These are phyloP conservation scores for Hippopotamyrus pictus DNA, from an alignment of 2,797 vertebrate genomes.

Conservation along the genomic window DNA sequence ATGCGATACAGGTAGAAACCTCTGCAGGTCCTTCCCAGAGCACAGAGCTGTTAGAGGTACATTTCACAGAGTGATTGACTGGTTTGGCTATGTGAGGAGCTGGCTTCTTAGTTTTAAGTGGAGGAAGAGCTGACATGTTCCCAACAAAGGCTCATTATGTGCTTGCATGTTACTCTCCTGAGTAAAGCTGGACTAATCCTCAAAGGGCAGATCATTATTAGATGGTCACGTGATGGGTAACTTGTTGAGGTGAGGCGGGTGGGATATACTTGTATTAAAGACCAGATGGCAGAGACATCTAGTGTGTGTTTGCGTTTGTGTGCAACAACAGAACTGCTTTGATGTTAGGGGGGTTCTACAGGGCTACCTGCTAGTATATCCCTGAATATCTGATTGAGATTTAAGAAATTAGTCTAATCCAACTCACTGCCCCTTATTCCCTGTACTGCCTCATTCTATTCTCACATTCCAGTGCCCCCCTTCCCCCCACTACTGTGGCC, in stretches of 20 bases:
- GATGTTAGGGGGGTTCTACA: neutral
- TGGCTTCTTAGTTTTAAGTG: neutral
- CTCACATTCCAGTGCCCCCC: neutral
- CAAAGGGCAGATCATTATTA: conserved; percentile 17
- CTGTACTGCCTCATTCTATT: conserved; percentile 47
- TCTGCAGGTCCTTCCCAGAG: neutral
- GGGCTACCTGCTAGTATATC: neutral
- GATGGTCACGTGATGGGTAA: conserved; percentile 12
- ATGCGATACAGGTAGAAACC: neutral
- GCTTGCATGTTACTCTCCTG: conserved; percentile 17
- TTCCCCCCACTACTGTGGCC: neutral
- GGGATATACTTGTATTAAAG: conserved; percentile 6
- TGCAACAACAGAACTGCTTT: conserved; percentile 18
- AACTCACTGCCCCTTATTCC: conserved; percentile 9
- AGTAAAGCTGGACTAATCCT: conserved; percentile 27
- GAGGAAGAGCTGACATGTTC: neutral
- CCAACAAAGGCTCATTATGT: conserved; percentile 16
- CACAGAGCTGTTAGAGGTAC: neutral
- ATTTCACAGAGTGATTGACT: neutral
- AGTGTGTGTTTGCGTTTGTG: conserved; percentile 15
- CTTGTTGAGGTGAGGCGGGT: neutral
- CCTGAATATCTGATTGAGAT: conserved; percentile 13
- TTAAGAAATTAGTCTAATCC: neutral
- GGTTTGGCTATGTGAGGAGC: neutral
- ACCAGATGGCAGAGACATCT: neutral